Percentiles rank a stretch among this genome's conserved stretches.
Conservation (phyloP, 2,797 vertebrate genomes). For the Acanthopagrus latus region DNA sequence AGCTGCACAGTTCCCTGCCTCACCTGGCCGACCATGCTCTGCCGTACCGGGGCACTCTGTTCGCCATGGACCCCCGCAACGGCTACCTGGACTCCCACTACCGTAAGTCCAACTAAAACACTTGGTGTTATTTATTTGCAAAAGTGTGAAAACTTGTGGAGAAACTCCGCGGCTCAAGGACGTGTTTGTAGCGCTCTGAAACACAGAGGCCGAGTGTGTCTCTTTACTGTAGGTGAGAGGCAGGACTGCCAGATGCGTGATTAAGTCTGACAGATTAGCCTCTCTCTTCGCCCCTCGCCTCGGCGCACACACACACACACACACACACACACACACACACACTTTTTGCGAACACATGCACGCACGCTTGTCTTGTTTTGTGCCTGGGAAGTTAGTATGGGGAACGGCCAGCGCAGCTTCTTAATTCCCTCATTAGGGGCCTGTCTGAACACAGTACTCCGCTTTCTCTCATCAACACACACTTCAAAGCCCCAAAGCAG, state of each 20-base stretch:
- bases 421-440: slow-evolving; percentile 97
- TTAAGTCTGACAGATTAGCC: slow-evolving; percentile 93
- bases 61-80: slow-evolving; percentile 95
- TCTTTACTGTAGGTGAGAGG: slow-evolving; percentile 88
- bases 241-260: slow-evolving; percentile 89
- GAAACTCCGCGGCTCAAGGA: slow-evolving; percentile 61
- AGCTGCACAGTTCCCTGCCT: slow-evolving; percentile 93
- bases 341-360: slow-evolving; percentile 55
- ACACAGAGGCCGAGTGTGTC: slow-evolving; percentile 52
- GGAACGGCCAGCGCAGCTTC: slow-evolving; percentile 89
- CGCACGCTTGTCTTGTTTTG: slow-evolving; percentile 72
- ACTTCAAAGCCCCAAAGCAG: slow-evolving; percentile 92
- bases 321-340: slow-evolving; percentile 39
- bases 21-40: slow-evolving; percentile 93
- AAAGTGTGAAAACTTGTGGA: slow-evolving; percentile 4
- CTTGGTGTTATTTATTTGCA: neutral
- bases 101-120: slow-evolving; percentile 79
- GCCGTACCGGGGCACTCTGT: slow-evolving; percentile 93
- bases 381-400: slow-evolving; percentile 89
- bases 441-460: slow-evolving; percentile 89
- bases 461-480: slow-evolving; percentile 91
- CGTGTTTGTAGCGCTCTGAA: slow-evolving; percentile 26
- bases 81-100: slow-evolving; percentile 96
- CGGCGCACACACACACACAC: slow-evolving; percentile 37
- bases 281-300: slow-evolving; percentile 58